Conservation (phyloP, 2,888 invertebrate genomes). For the Caenorhabditis sp. region DNA sequence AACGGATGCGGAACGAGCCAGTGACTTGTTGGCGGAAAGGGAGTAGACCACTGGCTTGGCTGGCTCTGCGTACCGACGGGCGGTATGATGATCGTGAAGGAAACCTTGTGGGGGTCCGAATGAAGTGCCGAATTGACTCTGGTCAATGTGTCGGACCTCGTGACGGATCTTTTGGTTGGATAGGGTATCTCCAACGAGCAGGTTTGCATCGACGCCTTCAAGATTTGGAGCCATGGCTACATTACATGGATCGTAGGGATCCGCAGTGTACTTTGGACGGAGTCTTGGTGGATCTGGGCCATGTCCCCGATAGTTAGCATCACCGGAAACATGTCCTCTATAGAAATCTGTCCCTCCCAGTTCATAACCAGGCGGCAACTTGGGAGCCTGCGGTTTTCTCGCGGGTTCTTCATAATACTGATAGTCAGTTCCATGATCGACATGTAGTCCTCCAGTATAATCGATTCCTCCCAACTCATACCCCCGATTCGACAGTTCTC, state of each 20-base stretch:
- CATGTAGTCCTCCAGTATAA: constrained; percentile 67
- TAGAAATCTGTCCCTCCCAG: constrained; percentile 72
- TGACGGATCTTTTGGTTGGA: constrained; percentile 78
- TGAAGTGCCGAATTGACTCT: constrained; percentile 74
- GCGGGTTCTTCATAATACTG: constrained; percentile 62
- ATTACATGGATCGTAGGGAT: constrained; percentile 78
- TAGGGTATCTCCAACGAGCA: constrained; percentile 77
- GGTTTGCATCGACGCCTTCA: constrained; percentile 71
- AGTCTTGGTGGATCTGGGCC: constrained; percentile 79
- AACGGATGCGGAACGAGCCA: constrained; percentile 57
- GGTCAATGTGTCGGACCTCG: constrained; percentile 72
- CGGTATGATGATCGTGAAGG: constrained; percentile 75
- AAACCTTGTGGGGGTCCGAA: constrained; percentile 78
- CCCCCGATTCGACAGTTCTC: constrained; percentile 56
- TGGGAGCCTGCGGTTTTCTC: constrained; percentile 59
- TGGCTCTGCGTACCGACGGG: constrained; percentile 40
- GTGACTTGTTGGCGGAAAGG: constrained; percentile 61
- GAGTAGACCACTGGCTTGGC: constrained; percentile 68
- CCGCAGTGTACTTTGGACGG: constrained; percentile 77
- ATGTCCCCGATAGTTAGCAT: constrained; percentile 78
- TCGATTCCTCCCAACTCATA: constrained; percentile 75
- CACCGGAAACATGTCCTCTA: constrained; percentile 67
- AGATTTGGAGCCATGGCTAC: constrained; percentile 74
- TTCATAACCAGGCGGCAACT: constrained; percentile 65
- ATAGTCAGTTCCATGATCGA: constrained; percentile 68